A percentile compares a stretch with the other conserved stretches of the same genome.
These are phyloP conservation scores for Neoniphon sammara DNA, from an alignment of 2,797 vertebrate species.

Conservation along the genomic window DNA sequence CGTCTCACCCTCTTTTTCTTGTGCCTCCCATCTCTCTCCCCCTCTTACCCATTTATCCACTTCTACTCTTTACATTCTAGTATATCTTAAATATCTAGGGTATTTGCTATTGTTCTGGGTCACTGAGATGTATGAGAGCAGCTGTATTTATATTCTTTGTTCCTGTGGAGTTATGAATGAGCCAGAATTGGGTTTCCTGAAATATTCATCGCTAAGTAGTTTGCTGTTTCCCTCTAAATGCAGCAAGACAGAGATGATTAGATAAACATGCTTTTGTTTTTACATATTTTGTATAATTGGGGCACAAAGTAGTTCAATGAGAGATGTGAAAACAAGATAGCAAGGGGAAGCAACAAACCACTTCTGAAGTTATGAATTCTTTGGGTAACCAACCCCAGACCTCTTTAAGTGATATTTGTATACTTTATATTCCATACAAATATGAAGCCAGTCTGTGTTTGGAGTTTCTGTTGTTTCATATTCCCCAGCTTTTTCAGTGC, in stretches of 20 bases:
- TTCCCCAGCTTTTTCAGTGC: neutral
- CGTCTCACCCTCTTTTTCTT: constrained; percentile 37
- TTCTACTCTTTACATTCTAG: constrained; percentile 20
- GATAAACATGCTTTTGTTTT: too few relatives aligned
- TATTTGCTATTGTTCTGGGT: constrained; percentile 58
- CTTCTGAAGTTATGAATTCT: constrained; percentile 68
- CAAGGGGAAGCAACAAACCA: constrained; percentile 56
- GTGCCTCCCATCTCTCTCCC: constrained; percentile 42
- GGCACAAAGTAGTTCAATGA: constrained; percentile 1
- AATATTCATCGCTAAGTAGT: constrained; percentile 69
- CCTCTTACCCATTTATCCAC: constrained; percentile 10
- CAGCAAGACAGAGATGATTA: neutral
- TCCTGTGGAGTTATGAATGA: constrained; percentile 51
- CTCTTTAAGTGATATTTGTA: constrained; percentile 48
- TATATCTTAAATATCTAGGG: constrained; percentile 30
- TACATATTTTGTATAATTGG: constrained; percentile 28
- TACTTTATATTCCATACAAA: constrained; percentile 28
- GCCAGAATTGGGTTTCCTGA: constrained; percentile 59
- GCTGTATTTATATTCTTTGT: constrained; percentile 71
- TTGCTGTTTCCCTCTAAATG: constrained; percentile 59
- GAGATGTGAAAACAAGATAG: constrained; percentile 14
- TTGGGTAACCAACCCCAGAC: constrained; percentile 73
- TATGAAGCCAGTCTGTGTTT: neutral
- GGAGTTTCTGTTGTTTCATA: neutral
- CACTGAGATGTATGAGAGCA: constrained; percentile 84